phyloP scores from a whole-genome alignment of 2,888 invertebrate genomes.

The Acanthopleura granulata region DNA sequence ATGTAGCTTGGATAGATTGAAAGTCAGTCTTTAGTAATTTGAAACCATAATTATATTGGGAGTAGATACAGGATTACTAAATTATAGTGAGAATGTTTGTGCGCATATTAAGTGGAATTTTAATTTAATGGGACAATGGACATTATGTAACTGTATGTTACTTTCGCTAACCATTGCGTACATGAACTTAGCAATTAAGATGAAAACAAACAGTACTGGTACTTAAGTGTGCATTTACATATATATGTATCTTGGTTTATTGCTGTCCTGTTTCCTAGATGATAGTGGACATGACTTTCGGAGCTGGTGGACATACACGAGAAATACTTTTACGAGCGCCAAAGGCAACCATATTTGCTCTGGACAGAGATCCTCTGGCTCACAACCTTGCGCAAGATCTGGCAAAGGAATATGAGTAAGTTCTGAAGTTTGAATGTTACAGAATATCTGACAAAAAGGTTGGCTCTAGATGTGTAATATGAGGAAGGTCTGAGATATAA shows the following conservation, averaged over 20 bases:
- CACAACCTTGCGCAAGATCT: conserved; percentile 78
- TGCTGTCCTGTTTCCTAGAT: conserved; percentile 56
- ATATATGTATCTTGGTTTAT: conserved; percentile 1
- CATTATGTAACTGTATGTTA: not conserved
- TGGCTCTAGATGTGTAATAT: not conserved
- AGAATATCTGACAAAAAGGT: too few species aligned
- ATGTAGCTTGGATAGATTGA: too few species aligned
- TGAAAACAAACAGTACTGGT: too few species aligned
- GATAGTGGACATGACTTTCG: conserved; percentile 96
- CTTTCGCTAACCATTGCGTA: conserved; percentile 14
- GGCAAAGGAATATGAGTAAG: conserved; percentile 32
- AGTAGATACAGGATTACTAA: too few species aligned
- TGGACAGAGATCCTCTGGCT: conserved; percentile 91
- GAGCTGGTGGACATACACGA: conserved; percentile 90
- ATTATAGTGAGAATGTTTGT: too few species aligned
- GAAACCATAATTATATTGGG: too few species aligned
- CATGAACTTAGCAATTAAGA: too few species aligned
- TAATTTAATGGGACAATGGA: too few species aligned
- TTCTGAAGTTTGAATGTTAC: not conserved
- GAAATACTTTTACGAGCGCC: conserved; percentile 79
- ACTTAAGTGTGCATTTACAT: not conserved
- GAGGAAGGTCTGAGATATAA: not conserved
- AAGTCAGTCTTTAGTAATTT: too few species aligned
- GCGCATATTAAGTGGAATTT: too few species aligned
- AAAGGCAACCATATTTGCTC: conserved; percentile 79